phyloP scores from a whole-genome alignment of 2,888 invertebrate species.

The Choreutis nemorana region DNA sequence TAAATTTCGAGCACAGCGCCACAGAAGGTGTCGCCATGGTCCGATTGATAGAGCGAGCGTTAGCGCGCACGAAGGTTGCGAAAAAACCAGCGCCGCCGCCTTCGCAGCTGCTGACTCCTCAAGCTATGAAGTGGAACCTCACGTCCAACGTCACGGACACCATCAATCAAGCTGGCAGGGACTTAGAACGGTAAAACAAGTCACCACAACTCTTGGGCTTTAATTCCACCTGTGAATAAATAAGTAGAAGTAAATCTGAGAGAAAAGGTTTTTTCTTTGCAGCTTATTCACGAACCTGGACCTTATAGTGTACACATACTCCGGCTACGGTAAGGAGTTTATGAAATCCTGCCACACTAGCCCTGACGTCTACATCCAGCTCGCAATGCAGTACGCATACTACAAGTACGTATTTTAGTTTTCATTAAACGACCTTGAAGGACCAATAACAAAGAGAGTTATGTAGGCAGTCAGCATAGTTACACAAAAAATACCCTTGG shows the following conservation, averaged over 20 bases:
- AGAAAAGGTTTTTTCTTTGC: no score
- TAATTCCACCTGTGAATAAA: no score
- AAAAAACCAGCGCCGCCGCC: constrained; percentile 66
- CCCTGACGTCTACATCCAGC: constrained; percentile 96
- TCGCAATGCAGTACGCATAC: constrained; percentile 93
- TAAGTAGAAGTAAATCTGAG: no score
- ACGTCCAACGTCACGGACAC: constrained; percentile 57
- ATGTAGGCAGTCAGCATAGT: no score
- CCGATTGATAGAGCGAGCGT: constrained; percentile 55
- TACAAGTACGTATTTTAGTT: no score
- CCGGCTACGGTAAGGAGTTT: constrained; percentile 91
- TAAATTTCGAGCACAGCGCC: constrained; percentile 97
- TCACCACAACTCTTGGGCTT: no score
- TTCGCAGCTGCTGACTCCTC: constrained; percentile 76
- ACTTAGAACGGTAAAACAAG: constrained; percentile 75
- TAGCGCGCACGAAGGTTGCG: constrained; percentile 64
- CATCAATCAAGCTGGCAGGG: constrained; percentile 73
- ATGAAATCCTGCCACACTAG: constrained; percentile 93
- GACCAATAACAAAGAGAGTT: no score
- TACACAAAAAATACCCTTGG: no score
- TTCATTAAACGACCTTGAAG: no score
- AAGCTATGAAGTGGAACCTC: constrained; percentile 76
- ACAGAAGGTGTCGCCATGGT: constrained; percentile 71
- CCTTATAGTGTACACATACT: constrained; percentile 86
- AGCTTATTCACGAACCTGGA: constrained; percentile 89